Evolutionary conservation across 1,140 invertebrate species (phyloP).

Genomic region (Anoplophora glabripennis): DNA sequence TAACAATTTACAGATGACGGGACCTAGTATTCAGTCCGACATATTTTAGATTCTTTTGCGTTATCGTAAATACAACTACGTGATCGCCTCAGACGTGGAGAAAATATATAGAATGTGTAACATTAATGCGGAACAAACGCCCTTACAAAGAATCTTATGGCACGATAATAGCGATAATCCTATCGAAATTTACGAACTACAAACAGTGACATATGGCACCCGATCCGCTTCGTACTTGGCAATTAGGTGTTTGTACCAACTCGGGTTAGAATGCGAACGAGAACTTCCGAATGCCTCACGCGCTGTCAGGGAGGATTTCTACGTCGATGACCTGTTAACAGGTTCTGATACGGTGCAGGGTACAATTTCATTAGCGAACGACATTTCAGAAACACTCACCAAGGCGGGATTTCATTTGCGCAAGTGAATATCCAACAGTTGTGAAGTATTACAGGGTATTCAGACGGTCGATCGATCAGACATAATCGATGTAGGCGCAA

Average conservation of each 20-base stretch:
- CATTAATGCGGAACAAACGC: constrained; percentile 34
- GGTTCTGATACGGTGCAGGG: constrained; percentile 33
- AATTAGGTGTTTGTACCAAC: constrained; percentile 38
- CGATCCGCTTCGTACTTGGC: constrained; percentile 43
- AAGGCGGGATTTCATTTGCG: constrained; percentile 26
- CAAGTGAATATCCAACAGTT: no score
- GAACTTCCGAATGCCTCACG: constrained; percentile 32
- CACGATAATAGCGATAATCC: constrained; percentile 23
- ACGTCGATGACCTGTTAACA: constrained; percentile 23
- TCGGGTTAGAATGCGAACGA: constrained; percentile 28
- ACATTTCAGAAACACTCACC: constrained; percentile 26
- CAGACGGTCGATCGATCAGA: no score
- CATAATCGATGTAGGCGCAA: no score
- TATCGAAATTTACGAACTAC: constrained; percentile 31
- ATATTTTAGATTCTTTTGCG: constrained; percentile 37
- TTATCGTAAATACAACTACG: constrained; percentile 38
- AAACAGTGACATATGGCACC: constrained; percentile 43
- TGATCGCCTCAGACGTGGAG: constrained; percentile 44
- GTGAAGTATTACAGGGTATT: no score
- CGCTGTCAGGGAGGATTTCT: constrained; percentile 48
- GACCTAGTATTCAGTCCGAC: constrained; percentile 39
- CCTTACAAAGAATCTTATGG: constrained; percentile 47
- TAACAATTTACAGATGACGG: constrained; percentile 33
- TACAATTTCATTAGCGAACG: constrained; percentile 14
- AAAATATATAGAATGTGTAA: constrained; percentile 48